These are phyloP conservation scores for Myotis daubentonii DNA, from an alignment of 2,797 vertebrate genomes.

Conservation along the genomic window DNA sequence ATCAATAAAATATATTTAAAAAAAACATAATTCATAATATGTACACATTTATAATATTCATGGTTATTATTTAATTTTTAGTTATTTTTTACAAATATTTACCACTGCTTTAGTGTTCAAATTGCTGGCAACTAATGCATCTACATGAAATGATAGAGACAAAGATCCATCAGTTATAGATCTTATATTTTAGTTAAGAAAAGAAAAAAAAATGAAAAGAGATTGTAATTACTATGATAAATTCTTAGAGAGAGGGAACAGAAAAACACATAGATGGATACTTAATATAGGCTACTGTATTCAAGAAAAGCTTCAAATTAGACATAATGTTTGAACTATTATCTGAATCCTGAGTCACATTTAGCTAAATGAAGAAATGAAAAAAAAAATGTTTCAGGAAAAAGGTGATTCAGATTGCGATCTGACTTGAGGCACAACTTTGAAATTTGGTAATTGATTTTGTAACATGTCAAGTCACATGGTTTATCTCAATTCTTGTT, in stretches of 20 bases:
- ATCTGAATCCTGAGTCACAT: background rate
- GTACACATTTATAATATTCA: background rate
- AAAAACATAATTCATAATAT: constrained; percentile 30
- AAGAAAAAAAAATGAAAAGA: background rate
- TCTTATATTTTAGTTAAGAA: background rate
- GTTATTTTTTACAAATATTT: constrained; percentile 1
- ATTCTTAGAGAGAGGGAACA: background rate
- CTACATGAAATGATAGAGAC: background rate
- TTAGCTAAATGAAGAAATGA: background rate
- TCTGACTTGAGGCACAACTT: background rate
- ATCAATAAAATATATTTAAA: no score
- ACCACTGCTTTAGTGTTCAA: background rate
- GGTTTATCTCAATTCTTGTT: background rate
- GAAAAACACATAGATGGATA: background rate
- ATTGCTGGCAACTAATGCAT: rapidly evolving
- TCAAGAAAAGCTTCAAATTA: background rate
- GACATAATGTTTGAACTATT: background rate
- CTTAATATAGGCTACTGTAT: background rate
- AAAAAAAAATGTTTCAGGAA: background rate
- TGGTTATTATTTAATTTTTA: background rate
- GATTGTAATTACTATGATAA: background rate
- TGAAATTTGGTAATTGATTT: background rate
- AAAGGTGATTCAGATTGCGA: background rate
- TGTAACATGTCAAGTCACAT: background rate
- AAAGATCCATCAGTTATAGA: background rate